Base-by-base conservation (phyloP, 2,113 vertebrate genomes). In the Toxotes chatareus region DNA sequence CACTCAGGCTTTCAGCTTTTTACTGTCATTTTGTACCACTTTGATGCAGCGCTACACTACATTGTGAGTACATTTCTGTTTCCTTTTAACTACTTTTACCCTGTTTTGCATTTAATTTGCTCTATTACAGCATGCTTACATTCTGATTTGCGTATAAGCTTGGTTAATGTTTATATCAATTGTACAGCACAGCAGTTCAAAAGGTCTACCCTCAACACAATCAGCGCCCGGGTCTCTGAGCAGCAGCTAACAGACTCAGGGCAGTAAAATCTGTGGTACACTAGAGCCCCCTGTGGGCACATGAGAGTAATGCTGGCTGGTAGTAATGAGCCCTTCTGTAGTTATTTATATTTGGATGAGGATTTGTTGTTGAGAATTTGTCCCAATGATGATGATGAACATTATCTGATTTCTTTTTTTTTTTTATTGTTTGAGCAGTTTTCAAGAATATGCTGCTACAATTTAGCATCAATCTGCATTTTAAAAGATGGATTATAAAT, bases 221-320 rank as follows among this genome's bases (percentile, higher is more conserved):
- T 84, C 86, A 86, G 88, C 42, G 59, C 60, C 82, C 34, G 63
- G 76, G 83, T 72, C 85, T 89, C 61, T 76, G n/a, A 89, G 76
- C 77, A 80, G 85, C 80, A 73, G 59, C 71, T 85, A 76, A 56
- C 84, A 72, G 40, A 74, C 67, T 64, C 31, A 17, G 57, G 76
- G 63, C 53, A 47, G 79, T 61, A 86, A 87, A 92, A 94, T 97
- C 88, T 95, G 93, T 95, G 94, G 95, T 97, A 94, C 96, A 97
- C 96, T 95, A 96, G 97, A 96, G 97, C 96, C 98, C 96, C 95
- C 97, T 97, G 93, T 98, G 93, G 97, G 96, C 93, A 76, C 79
- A 71, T 61, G 84, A 19, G 40, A 76, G 90, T 89, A 93, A 40
- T 92, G 87, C 87, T 36, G 69, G 13, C 80, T 71, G 62, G 3